Conservation (phyloP, 2,888 invertebrate species). For the Temnothorax unifasciatus region DNA sequence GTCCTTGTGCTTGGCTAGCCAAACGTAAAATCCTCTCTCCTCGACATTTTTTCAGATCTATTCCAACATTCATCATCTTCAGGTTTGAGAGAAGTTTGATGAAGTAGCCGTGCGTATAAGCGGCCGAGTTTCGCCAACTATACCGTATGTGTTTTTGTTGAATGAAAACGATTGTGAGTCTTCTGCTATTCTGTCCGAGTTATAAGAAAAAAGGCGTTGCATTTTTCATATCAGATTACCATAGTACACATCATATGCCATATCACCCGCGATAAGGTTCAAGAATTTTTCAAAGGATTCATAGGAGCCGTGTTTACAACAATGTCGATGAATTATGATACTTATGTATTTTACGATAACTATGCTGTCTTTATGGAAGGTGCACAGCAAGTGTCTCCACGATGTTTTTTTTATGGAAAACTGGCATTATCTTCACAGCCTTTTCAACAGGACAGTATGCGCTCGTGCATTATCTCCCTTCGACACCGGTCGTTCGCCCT, state of each 20-base stretch:
- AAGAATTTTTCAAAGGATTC: conserved; percentile 29
- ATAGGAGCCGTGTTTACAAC: neutral
- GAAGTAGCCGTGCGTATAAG: neutral
- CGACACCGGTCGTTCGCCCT: conserved; percentile 70
- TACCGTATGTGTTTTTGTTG: neutral
- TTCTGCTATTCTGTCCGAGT: neutral
- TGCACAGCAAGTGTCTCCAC: conserved; percentile 11
- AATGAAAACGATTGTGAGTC: neutral
- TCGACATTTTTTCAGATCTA: conserved; percentile 13
- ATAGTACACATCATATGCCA: neutral
- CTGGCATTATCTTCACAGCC: conserved; percentile 23
- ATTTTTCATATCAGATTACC: conserved; percentile 31
- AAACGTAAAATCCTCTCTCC: conserved; percentile 54
- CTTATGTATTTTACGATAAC: neutral
- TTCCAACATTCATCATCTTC: neutral
- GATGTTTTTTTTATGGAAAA: conserved; percentile 4
- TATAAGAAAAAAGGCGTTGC: neutral
- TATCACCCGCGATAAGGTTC: neutral
- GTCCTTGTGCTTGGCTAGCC: conserved; percentile 48
- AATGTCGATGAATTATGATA: conserved; percentile 1
- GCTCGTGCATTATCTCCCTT: conserved; percentile 58
- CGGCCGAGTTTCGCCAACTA: neutral
- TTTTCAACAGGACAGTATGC: conserved; percentile 25
- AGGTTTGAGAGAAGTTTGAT: neutral
- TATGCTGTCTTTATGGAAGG: conserved; percentile 8